Evolutionary conservation across 2,888 invertebrate species (phyloP).

Genomic region (Athalia circularis): DNA sequence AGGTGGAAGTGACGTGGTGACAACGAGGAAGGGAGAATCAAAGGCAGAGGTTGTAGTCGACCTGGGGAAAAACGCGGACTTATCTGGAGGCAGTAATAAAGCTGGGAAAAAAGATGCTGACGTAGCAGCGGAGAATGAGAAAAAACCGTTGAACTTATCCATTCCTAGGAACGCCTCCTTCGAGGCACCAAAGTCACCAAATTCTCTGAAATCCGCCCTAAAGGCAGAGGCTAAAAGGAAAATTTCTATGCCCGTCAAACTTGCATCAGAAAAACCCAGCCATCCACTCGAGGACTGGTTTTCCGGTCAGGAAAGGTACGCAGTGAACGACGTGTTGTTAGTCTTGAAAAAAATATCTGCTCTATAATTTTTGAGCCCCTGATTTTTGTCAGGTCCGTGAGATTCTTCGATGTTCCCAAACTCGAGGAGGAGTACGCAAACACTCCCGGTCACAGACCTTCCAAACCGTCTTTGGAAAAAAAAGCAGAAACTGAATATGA

Average conservation of each 20-base stretch:
- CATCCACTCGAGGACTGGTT: slow-evolving; percentile 59
- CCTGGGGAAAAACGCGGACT: not conserved
- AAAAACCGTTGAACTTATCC: not conserved
- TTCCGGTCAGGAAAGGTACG: slow-evolving; percentile 52
- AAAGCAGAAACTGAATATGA: slow-evolving; percentile 49
- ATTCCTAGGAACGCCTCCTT: slow-evolving; percentile 42
- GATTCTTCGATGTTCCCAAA: slow-evolving; percentile 44
- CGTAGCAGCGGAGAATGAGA: not conserved
- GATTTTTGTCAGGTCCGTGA: slow-evolving; percentile 32
- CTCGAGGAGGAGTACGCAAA: slow-evolving; percentile 38
- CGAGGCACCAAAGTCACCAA: slow-evolving; percentile 38
- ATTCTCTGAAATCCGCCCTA: slow-evolving; percentile 36
- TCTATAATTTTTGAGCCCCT: not conserved
- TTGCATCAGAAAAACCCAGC: slow-evolving; percentile 53
- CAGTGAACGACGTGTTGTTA: not conserved
- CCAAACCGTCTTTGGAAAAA: slow-evolving; percentile 8
- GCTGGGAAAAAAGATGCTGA: too few relatives aligned
- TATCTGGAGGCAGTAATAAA: not conserved
- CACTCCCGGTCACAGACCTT: slow-evolving; percentile 26
- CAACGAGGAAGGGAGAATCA: not conserved
- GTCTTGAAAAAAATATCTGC: too few relatives aligned
- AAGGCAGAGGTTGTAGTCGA: not conserved
- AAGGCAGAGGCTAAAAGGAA: slow-evolving; percentile 45
- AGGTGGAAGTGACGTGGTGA: slow-evolving; percentile 9
- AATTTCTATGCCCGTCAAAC: slow-evolving; percentile 49